Percentiles rank a stretch among this genome's conserved stretches.
Evolutionary conservation across 2,888 invertebrate genomes (phyloP).

Genomic region (Scaeva pyrastri): DNA sequence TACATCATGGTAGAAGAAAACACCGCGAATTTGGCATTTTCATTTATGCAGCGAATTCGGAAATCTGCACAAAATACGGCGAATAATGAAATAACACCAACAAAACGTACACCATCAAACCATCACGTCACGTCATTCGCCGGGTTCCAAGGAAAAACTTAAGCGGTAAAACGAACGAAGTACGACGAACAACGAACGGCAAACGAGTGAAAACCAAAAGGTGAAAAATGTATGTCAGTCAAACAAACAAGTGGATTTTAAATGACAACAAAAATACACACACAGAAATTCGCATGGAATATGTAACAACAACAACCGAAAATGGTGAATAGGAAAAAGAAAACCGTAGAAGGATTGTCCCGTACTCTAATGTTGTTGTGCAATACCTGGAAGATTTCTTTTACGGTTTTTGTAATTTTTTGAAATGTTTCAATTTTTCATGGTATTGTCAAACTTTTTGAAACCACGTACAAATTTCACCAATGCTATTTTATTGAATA

Average conservation of each 20-base stretch:
- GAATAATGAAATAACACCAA: conserved; percentile 30
- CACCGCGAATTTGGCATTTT: conserved; percentile 55
- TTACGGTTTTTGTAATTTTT: too few relatives aligned
- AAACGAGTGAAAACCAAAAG: background rate
- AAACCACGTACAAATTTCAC: background rate
- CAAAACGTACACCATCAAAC: background rate
- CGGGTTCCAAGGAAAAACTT: conserved; percentile 23
- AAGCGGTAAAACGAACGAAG: conserved; percentile 5
- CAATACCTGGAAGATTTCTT: background rate
- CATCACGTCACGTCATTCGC: background rate
- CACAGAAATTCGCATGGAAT: background rate
- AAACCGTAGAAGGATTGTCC: background rate
- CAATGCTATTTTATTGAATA: background rate
- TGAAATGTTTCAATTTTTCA: background rate
- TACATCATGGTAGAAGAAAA: background rate
- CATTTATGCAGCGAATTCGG: conserved; percentile 41
- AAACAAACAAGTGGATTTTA: conserved; percentile 52
- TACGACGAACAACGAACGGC: background rate
- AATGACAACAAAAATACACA: conserved; percentile 14
- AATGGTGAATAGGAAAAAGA: background rate
- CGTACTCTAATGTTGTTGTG: background rate
- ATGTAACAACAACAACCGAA: background rate
- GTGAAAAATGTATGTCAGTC: conserved; percentile 52
- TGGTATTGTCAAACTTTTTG: background rate
- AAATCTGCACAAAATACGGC: conserved; percentile 62